These are phyloP conservation scores for Scaptomyza parva DNA, from an alignment of 2,888 invertebrate genomes.

Conservation along the genomic window DNA sequence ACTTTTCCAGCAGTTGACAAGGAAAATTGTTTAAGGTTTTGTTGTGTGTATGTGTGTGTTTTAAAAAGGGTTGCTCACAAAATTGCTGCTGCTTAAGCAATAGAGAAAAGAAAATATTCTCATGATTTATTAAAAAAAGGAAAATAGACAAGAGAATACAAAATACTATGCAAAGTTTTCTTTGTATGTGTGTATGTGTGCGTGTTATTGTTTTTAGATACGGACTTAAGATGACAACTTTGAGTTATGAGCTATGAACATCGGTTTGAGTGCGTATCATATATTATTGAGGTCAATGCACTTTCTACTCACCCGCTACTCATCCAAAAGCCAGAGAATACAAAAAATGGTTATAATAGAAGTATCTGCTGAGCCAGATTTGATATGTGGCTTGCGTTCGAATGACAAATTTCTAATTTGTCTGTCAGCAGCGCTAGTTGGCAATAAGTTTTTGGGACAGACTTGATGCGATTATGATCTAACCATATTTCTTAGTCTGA, in stretches of 20 bases:
- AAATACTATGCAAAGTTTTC: slow-evolving; percentile 29
- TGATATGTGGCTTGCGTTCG: slow-evolving; percentile 19
- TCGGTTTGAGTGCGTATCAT: slow-evolving; percentile 12
- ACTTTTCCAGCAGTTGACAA: slow-evolving; percentile 38
- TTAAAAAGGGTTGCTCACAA: slow-evolving; percentile 50
- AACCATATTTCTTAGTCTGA: slow-evolving; percentile 50
- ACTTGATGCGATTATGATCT: slow-evolving; percentile 63
- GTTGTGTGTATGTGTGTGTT: too few species aligned
- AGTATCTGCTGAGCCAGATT: slow-evolving; percentile 22
- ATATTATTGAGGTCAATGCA: slow-evolving; percentile 34
- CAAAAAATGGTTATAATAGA: slow-evolving; percentile 11
- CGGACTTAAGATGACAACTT: slow-evolving; percentile 67
- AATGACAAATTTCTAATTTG: slow-evolving; percentile 72
- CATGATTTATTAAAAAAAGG: slow-evolving; percentile 60
- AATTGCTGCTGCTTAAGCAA: slow-evolving; percentile 26
- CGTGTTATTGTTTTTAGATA: slow-evolving; percentile 70
- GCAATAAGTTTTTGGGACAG: slow-evolving; percentile 55
- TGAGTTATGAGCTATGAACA: slow-evolving; percentile 68
- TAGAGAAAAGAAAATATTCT: slow-evolving; percentile 21
- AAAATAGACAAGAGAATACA: not conserved
- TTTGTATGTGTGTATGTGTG: slow-evolving; percentile 32
- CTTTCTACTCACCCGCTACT: slow-evolving; percentile 4
- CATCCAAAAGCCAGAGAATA: not conserved
- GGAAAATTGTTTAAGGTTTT: slow-evolving; percentile 33
- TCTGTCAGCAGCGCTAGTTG: slow-evolving; percentile 53